These are phyloP conservation scores for Druon quercuslanigerum DNA, from an alignment of 1,140 invertebrate species.

Conservation along the genomic window DNA sequence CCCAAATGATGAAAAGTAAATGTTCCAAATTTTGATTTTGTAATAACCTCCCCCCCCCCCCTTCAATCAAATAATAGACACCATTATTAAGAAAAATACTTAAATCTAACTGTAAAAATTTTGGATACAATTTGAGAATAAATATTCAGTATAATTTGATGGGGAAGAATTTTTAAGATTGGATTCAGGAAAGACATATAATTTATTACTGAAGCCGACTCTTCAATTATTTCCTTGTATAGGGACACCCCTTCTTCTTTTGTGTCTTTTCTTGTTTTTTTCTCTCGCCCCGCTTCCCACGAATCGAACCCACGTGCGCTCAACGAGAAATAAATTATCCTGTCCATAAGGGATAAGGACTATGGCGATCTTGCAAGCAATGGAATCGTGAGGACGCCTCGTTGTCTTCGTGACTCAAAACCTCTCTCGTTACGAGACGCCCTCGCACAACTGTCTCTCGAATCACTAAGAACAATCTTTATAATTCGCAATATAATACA, in stretches of 20 bases:
- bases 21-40: too few relatives aligned
- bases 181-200: background rate
- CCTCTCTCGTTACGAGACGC: constrained; percentile 45
- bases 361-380: constrained; percentile 48
- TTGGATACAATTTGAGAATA: too few relatives aligned
- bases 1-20: too few relatives aligned
- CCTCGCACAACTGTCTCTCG: constrained; percentile 38
- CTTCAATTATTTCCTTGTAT: constrained; percentile 13
- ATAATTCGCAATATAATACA: background rate
- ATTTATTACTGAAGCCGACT: background rate
- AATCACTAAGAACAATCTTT: constrained; percentile 4
- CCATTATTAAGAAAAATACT: too few relatives aligned
- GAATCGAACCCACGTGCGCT: constrained; percentile 50
- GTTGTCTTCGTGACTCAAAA: constrained; percentile 49
- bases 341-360: constrained; percentile 50
- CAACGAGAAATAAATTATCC: constrained; percentile 50
- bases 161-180: background rate
- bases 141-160: too few relatives aligned
- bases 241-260: constrained; percentile 1
- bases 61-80: too few relatives aligned
- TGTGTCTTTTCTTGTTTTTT: constrained; percentile 24
- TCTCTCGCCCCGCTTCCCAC: constrained; percentile 43
- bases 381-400: constrained; percentile 48
- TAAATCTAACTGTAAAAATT: too few relatives aligned
- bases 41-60: too few relatives aligned